Percentiles rank a stretch among this genome's conserved stretches.
These are phyloP conservation scores for Helicorthomorpha holstii DNA, from an alignment of 1,140 invertebrate genomes.

Conservation along the genomic window DNA sequence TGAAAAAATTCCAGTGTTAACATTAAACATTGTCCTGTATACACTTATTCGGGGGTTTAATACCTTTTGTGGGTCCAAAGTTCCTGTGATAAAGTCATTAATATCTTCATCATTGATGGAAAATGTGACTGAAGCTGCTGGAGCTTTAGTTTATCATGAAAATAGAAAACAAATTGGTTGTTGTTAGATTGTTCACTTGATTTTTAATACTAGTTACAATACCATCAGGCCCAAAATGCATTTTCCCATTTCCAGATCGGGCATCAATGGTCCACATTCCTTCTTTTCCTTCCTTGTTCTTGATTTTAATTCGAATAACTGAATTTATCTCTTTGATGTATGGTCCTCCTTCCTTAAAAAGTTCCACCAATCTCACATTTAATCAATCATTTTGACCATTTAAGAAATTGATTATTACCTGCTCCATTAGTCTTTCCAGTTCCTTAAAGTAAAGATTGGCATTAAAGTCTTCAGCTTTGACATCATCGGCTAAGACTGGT, in stretches of 20 bases:
- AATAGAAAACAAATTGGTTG: not conserved
- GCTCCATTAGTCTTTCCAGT: conserved; percentile 57
- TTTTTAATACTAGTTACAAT: not conserved
- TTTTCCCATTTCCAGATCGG: conserved; percentile 64
- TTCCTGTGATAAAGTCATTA: conserved; percentile 66
- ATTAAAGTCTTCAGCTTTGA: conserved; percentile 42
- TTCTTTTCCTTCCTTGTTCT: conserved; percentile 49
- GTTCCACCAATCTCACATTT: no score
- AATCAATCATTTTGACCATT: no score
- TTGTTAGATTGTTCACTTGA: not conserved
- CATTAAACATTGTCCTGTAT: not conserved
- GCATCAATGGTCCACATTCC: conserved; percentile 80
- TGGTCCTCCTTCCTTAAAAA: conserved; percentile 47
- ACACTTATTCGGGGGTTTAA: not conserved
- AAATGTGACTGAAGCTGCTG: conserved; percentile 67
- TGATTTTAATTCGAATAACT: conserved; percentile 74
- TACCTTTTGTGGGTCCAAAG: conserved; percentile 68
- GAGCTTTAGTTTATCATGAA: conserved; percentile 37
- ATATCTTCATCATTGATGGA: conserved; percentile 73
- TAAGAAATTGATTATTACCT: no score
- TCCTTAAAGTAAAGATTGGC: conserved; percentile 58
- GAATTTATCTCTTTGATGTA: conserved; percentile 71
- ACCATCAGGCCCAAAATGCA: not conserved
- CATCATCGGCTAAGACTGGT: conserved; percentile 2
- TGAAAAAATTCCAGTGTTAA: conserved; percentile 21